Base-by-base conservation (phyloP, 1,140 invertebrate species). In the Dendrolimus punctatus region DNA sequence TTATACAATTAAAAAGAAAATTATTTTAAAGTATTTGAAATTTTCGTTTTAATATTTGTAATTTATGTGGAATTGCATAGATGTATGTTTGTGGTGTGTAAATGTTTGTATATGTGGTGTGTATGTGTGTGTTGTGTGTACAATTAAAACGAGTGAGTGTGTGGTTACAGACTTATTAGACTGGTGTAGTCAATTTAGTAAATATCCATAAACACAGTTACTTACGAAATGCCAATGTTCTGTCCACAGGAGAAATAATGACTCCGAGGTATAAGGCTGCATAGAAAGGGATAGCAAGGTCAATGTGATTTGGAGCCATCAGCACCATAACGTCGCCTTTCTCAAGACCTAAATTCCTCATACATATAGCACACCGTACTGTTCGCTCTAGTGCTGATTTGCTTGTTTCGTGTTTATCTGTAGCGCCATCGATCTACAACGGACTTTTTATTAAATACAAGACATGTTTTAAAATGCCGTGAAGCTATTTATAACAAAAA, bases 401-500 rank as follows among this genome's bases (percentile, higher is more conserved):
- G 49, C 67, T 84, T 0, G 80, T 87, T 55, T 89, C 85, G 36
- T 71, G 49, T 52, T 82, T 68, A 0, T 68, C 75, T 0, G 86
- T 88, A 6, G 62, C 66, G 8, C 73, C 80, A 43, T 90, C 85
- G 6, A 90, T 76, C 89, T 90, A 48, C 45, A 50, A 41, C 52
- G 44, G 23, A 6, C n/a, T 51, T 52, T 1, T 42, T 4, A 23
- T 23, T 23, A 23, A 23, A n/a, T n/a, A n/a, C n/a, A n/a, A n/a
- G n/a, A n/a, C n/a, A n/a, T n/a, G n/a, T n/a, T n/a, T 23, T 23
- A 23, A 23, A 23, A 23, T 23, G 23, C 23, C 23, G 23, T 23
- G 23, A 3, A 23, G 23, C 23, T 23, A 23, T 23, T 23, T 23
- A n/a, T n/a, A 23, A 23, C 1, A 23, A 23, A 23, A 2, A 23